Evolutionary conservation across 2,797 vertebrate genomes (phyloP).

Genomic region (Helostoma temminkii): DNA sequence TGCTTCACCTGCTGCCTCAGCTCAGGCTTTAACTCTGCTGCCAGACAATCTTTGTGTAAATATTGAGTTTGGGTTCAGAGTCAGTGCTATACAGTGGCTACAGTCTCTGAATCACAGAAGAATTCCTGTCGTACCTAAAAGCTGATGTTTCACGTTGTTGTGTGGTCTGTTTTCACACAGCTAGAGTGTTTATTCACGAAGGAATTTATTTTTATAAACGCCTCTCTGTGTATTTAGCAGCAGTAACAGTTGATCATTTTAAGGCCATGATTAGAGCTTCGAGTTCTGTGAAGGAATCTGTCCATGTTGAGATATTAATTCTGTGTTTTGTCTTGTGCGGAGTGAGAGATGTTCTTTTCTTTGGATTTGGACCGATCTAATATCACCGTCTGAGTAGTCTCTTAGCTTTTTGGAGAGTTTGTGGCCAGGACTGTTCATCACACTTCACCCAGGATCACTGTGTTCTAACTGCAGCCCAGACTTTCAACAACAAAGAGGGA

Average conservation of each 20-base stretch:
- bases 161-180: too few species aligned
- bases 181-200: too few species aligned
- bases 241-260: too few species aligned
- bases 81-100: constrained; percentile 9
- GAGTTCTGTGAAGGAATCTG: not conserved
- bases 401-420: constrained; percentile 14
- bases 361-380: constrained; percentile 30
- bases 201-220: too few species aligned
- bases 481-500: not conserved
- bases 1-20: constrained; percentile 46
- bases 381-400: not conserved
- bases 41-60: constrained; percentile 38
- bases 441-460: constrained; percentile 10
- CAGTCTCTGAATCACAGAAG: not conserved
- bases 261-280: too few species aligned
- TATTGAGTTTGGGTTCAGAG: constrained; percentile 60
- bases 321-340: not conserved
- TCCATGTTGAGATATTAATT: constrained; percentile 3
- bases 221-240: too few species aligned
- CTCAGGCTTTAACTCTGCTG: too few species aligned
- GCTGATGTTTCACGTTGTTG: too few species aligned
- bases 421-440: constrained; percentile 11
- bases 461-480: not conserved
- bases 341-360: constrained; percentile 12
- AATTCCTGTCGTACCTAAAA: too few species aligned